Percentiles rank a stretch among this genome's conserved stretches.
phyloP scores from a whole-genome alignment of 2,888 invertebrate species.

The Eucera pruinosa region DNA sequence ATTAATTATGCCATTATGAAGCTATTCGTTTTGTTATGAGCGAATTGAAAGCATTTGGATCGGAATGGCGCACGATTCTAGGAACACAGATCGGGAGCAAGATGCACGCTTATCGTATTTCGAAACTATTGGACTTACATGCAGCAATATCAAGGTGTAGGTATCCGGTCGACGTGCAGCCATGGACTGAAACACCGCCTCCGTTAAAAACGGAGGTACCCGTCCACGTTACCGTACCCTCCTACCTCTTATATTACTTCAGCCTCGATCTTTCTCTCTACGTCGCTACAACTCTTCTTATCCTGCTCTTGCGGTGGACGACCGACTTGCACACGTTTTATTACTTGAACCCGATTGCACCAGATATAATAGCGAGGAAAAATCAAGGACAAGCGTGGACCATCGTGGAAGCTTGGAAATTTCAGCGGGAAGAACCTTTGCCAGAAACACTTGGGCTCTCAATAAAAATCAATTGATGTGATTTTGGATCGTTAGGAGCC shows the following conservation, averaged over 20 bases:
- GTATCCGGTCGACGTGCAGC: constrained; percentile 71
- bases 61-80: constrained; percentile 8
- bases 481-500: too few relatives aligned
- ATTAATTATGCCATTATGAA: neutral
- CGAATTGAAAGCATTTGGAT: neutral
- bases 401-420: constrained; percentile 1
- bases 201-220: constrained; percentile 65
- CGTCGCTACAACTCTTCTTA: constrained; percentile 32
- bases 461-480: neutral
- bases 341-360: constrained; percentile 45
- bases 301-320: constrained; percentile 34
- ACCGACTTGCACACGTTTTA: constrained; percentile 32
- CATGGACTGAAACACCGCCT: constrained; percentile 72
- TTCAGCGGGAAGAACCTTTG: constrained; percentile 16
- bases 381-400: neutral
- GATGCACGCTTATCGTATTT: constrained; percentile 34
- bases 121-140: constrained; percentile 65
- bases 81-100: constrained; percentile 17
- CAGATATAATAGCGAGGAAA: neutral
- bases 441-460: constrained; percentile 3
- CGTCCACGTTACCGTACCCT: constrained; percentile 48
- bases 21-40: neutral
- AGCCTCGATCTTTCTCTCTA: constrained; percentile 37
- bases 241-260: constrained; percentile 49
- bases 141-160: constrained; percentile 64